Evolutionary conservation across 2,888 invertebrate genomes (phyloP).

Genomic region (Thysanoteuthis rhombus): DNA sequence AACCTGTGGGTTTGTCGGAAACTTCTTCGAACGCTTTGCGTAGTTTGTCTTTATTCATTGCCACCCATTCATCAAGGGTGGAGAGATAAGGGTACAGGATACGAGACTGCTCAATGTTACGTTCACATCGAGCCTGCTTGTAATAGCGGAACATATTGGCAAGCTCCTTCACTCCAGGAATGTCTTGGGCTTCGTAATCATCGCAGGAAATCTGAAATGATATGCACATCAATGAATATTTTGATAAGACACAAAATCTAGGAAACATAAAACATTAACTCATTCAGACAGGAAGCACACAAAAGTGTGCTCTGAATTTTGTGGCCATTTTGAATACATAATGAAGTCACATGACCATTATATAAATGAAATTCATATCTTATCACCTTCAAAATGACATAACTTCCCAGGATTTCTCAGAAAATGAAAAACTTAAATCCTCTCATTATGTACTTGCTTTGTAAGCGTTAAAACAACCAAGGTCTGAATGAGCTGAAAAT

Average conservation of each 20-base stretch:
- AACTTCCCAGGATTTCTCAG: too few relatives aligned
- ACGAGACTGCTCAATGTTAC: slow-evolving; percentile 23
- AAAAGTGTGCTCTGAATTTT: too few relatives aligned
- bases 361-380: too few relatives aligned
- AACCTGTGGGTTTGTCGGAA: not conserved
- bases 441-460: too few relatives aligned
- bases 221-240: not conserved
- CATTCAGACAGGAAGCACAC: too few relatives aligned
- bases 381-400: too few relatives aligned
- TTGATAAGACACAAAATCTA: not conserved
- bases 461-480: too few relatives aligned
- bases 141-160: slow-evolving; percentile 28
- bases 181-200: slow-evolving; percentile 20
- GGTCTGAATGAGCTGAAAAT: too few relatives aligned
- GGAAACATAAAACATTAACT: not conserved
- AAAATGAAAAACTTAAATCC: too few relatives aligned
- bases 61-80: slow-evolving; percentile 24
- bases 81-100: slow-evolving; percentile 1
- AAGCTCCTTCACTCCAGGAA: slow-evolving; percentile 28
- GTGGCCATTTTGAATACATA: too few relatives aligned
- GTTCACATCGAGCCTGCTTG: slow-evolving; percentile 16
- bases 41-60: slow-evolving; percentile 20
- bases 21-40: not conserved
- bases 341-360: too few relatives aligned
- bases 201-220: slow-evolving; percentile 25